Percentiles rank a stretch among this genome's conserved stretches.
Evolutionary conservation across 2,888 invertebrate genomes (phyloP).

Genomic region (Byasa hedistus): DNA sequence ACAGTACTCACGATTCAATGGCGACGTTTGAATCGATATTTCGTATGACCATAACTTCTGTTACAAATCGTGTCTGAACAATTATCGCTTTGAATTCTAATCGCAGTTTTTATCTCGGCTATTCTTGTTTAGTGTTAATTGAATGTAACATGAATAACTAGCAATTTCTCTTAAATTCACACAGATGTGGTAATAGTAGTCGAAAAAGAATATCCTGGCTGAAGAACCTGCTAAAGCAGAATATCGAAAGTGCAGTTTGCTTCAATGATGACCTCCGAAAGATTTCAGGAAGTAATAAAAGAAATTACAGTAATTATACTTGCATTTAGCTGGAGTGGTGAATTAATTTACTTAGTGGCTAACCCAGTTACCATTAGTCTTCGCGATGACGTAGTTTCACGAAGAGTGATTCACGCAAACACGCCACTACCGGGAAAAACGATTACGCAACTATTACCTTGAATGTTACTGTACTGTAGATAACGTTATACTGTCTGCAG

Average conservation of each 20-base stretch:
- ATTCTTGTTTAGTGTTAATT: background rate
- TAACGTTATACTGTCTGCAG: background rate
- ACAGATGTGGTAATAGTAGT: too few relatives aligned
- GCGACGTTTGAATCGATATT: slow-evolving; percentile 16
- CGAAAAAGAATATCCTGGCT: too few relatives aligned
- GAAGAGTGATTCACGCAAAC: slow-evolving; percentile 20
- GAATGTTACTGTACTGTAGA: background rate
- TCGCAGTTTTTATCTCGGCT: too few relatives aligned
- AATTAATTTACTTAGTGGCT: slow-evolving; percentile 3
- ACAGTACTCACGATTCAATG: slow-evolving; percentile 8
- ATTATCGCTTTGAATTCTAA: background rate
- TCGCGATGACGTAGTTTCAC: slow-evolving; percentile 15
- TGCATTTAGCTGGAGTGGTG: background rate
- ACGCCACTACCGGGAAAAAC: slow-evolving; percentile 13
- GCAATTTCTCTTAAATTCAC: too few relatives aligned
- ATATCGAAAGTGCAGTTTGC: too few relatives aligned
- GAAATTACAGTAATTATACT: too few relatives aligned
- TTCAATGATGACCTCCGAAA: too few relatives aligned
- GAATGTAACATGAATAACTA: background rate
- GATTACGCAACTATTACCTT: slow-evolving; percentile 13
- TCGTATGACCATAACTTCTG: slow-evolving; percentile 8
- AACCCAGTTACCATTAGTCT: background rate
- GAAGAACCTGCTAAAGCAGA: too few relatives aligned
- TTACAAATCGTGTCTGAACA: background rate
- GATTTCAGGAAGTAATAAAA: too few relatives aligned